These are phyloP conservation scores for Helicoverpa assulta DNA, from an alignment of 2,888 invertebrate genomes.

Conservation along the genomic window DNA sequence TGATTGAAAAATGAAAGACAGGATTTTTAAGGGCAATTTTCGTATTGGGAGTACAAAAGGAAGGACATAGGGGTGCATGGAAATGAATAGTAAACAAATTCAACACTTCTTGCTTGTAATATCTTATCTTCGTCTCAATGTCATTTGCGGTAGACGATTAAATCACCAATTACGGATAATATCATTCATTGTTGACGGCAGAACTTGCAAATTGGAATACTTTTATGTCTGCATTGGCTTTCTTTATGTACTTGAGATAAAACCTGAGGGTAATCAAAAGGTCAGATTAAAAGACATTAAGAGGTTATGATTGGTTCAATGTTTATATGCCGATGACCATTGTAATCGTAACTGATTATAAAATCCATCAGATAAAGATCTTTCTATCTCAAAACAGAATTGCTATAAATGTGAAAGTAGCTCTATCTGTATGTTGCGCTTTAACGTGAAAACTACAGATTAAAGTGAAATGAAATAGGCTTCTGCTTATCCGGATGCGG, in stretches of 20 bases:
- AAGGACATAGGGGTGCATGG: neutral
- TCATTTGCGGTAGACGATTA: slow-evolving; percentile 13
- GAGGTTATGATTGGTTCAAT: slow-evolving; percentile 1
- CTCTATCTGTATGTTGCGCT: too few relatives aligned
- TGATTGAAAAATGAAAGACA: too few relatives aligned
- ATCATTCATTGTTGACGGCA: slow-evolving; percentile 46
- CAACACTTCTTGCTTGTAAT: neutral
- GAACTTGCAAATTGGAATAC: slow-evolving; percentile 35
- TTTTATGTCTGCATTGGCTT: slow-evolving; percentile 40
- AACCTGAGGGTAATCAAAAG: slow-evolving; percentile 24
- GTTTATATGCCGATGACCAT: neutral
- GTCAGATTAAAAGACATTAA: slow-evolving; percentile 4
- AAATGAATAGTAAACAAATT: neutral
- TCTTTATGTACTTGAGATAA: slow-evolving; percentile 18
- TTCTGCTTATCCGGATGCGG: too few relatives aligned
- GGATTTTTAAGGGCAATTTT: too few relatives aligned
- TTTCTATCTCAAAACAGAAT: too few relatives aligned
- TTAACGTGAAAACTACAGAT: too few relatives aligned
- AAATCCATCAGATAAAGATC: neutral
- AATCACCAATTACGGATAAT: slow-evolving; percentile 45
- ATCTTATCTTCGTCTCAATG: slow-evolving; percentile 37
- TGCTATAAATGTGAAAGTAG: too few relatives aligned
- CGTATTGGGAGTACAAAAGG: too few relatives aligned
- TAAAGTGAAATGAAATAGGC: too few relatives aligned
- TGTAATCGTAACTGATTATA: neutral